Evolutionary conservation across 2,113 vertebrate species (phyloP).

Genomic region (Psilopogon haemacephalus): DNA sequence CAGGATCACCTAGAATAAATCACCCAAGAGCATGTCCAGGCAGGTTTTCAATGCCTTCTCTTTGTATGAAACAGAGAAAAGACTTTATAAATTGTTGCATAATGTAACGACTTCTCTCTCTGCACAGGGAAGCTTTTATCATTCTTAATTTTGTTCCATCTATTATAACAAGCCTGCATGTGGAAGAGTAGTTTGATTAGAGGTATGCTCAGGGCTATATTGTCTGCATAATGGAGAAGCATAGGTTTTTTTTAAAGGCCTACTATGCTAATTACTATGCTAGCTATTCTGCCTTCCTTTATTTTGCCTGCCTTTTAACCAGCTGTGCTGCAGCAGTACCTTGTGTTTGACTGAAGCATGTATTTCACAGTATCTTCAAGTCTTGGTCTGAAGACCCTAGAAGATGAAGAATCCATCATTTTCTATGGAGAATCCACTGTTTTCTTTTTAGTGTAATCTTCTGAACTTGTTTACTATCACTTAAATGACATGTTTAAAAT

Average conservation of each 20-base stretch:
- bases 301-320: neutral
- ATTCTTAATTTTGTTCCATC: neutral
- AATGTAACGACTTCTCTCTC: neutral
- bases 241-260: neutral
- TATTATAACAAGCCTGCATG: neutral
- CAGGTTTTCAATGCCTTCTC: neutral
- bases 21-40: too few relatives aligned
- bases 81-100: neutral
- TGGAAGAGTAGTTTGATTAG: neutral
- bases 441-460: neutral
- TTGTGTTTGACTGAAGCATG: neutral
- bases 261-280: neutral
- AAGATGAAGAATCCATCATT: neutral
- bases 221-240: neutral
- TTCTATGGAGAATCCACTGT: neutral
- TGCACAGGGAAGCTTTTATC: neutral
- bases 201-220: neutral
- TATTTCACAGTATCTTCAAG: neutral
- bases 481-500: neutral
- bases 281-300: neutral
- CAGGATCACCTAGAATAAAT: too few relatives aligned
- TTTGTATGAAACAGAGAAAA: neutral
- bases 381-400: neutral
- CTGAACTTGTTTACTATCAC: neutral
- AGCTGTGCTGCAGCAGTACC: neutral